Evolutionary conservation across 2,888 invertebrate species (phyloP).

Genomic region (Pyrrhosoma nymphula): DNA sequence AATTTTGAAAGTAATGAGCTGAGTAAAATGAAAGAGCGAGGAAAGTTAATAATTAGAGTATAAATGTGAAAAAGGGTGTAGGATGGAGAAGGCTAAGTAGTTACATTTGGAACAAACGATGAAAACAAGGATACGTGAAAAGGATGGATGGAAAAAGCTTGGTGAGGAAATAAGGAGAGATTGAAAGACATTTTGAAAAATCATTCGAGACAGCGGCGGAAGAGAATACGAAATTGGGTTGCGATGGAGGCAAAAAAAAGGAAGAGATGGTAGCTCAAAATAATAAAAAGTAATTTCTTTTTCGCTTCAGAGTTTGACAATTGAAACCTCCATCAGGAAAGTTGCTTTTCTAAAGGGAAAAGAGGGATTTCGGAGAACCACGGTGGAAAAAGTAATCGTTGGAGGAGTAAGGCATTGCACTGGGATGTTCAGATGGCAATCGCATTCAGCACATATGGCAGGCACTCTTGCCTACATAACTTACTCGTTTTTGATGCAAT

Average conservation of each 20-base stretch:
- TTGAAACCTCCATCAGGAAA: background rate
- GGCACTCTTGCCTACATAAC: background rate
- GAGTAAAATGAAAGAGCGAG: background rate
- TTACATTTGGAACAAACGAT: background rate
- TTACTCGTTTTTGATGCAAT: background rate
- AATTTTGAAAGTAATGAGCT: background rate
- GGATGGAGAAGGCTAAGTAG: background rate
- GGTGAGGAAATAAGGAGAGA: background rate
- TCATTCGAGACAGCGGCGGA: background rate
- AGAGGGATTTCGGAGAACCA: background rate
- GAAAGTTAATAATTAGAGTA: background rate
- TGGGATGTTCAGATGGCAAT: conserved; percentile 28
- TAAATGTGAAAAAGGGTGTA: background rate
- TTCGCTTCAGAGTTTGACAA: background rate
- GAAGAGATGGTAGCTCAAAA: background rate
- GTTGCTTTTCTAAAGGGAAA: background rate
- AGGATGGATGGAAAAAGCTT: background rate
- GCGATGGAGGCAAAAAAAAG: background rate
- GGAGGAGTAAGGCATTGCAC: background rate
- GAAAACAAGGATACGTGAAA: background rate
- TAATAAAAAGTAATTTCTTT: background rate
- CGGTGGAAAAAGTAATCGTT: conserved; percentile 21
- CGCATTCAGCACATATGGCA: background rate
- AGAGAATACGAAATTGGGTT: background rate
- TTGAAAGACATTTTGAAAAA: background rate